phyloP scores from a whole-genome alignment of 2,797 vertebrate genomes.

The Poeciliopsis turneri region DNA sequence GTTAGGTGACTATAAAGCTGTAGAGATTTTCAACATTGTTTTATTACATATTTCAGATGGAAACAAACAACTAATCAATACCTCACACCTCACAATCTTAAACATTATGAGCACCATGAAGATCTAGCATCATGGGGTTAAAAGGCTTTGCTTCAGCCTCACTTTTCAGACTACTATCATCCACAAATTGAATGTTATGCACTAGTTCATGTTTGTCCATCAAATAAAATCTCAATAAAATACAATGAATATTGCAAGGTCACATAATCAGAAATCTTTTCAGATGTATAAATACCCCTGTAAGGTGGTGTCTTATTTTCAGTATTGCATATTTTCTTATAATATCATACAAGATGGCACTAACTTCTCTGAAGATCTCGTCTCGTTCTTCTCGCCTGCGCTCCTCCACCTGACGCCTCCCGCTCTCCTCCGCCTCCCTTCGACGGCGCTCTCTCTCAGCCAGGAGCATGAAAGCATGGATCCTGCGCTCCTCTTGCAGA shows the following conservation, averaged over 20 bases:
- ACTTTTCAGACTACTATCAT: not conserved
- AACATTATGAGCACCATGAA: not conserved
- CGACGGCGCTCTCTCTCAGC: slow-evolving; percentile 88
- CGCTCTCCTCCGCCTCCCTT: slow-evolving; percentile 91
- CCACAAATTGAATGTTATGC: not conserved
- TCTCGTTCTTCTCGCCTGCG: slow-evolving; percentile 85
- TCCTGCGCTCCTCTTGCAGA: slow-evolving; percentile 89
- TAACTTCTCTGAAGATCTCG: slow-evolving; percentile 90
- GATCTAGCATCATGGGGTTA: not conserved
- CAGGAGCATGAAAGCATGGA: slow-evolving; percentile 89
- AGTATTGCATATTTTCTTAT: not conserved
- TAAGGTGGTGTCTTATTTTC: not conserved
- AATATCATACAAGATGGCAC: not conserved
- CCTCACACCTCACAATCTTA: not conserved
- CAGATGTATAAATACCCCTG: not conserved
- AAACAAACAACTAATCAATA: not conserved
- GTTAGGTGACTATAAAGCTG: not conserved
- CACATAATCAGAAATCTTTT: not conserved
- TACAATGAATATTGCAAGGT: not conserved
- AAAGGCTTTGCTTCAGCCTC: not conserved
- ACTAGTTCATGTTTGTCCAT: not conserved
- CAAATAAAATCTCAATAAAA: not conserved
- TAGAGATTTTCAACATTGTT: not conserved
- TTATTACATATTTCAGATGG: not conserved
- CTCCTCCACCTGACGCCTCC: slow-evolving; percentile 89